phyloP scores from a whole-genome alignment of 2,888 invertebrate genomes.

The Leptinotarsa juncta region DNA sequence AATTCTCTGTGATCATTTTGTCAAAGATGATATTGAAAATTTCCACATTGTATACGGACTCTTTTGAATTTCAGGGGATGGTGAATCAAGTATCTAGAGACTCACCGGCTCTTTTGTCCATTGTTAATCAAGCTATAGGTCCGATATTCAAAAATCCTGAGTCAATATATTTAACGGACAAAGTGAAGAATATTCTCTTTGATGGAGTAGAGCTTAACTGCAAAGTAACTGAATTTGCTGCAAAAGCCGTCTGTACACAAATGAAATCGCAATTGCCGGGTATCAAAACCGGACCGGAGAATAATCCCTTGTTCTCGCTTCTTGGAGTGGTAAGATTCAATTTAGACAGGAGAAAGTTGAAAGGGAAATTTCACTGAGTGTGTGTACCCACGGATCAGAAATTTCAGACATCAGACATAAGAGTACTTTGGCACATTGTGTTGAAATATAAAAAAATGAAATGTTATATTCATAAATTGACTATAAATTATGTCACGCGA shows the following conservation, averaged over 20 bases:
- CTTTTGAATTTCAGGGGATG: conserved; percentile 66
- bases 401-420: not conserved
- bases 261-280: conserved; percentile 72
- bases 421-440: too few species aligned
- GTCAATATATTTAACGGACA: conserved; percentile 73
- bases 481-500: too few species aligned
- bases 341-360: not conserved
- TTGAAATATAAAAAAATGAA: too few species aligned
- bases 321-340: conserved; percentile 75
- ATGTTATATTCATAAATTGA: too few species aligned
- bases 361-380: too few species aligned
- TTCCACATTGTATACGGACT: not conserved
- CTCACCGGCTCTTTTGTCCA: conserved; percentile 75
- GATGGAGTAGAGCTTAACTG: conserved; percentile 80
- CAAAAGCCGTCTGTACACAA: conserved; percentile 78
- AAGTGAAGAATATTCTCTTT: conserved; percentile 80
- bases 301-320: conserved; percentile 79
- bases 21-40: too few species aligned
- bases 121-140: conserved; percentile 76
- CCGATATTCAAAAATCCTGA: conserved; percentile 75
- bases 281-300: conserved; percentile 67
- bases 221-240: conserved; percentile 78
- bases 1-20: too few species aligned
- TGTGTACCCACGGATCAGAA: not conserved
- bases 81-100: conserved; percentile 70